phyloP scores from a whole-genome alignment of 2,113 vertebrate genomes.

The Dryoscopus gambensis region DNA sequence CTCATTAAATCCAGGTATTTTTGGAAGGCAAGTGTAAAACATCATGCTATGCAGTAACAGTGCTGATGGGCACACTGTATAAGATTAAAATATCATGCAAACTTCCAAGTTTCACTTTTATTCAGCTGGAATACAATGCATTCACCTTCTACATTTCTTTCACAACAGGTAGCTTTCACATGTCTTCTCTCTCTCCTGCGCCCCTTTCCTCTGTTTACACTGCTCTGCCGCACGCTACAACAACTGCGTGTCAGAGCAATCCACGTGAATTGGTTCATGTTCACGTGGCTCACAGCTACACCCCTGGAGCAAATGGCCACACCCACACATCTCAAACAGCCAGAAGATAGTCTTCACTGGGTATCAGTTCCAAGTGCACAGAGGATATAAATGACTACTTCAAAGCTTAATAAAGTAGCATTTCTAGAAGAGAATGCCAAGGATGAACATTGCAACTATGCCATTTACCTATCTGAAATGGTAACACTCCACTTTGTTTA shows the following conservation, averaged over 20 bases:
- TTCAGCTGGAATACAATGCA: background rate
- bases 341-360: background rate
- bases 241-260: background rate
- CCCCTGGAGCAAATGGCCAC: background rate
- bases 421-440: background rate
- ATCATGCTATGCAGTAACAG: background rate
- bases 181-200: fast-evolving
- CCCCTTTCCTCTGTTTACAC: background rate
- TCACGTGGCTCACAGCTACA: background rate
- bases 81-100: background rate
- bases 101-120: background rate
- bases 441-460: background rate
- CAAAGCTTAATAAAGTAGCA: background rate
- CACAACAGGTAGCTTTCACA: background rate
- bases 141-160: background rate
- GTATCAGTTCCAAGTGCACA: background rate
- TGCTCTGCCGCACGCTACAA: background rate
- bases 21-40: background rate
- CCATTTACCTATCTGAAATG: fast-evolving
- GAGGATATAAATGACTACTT: background rate
- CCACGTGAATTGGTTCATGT: background rate
- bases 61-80: background rate
- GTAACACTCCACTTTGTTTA: background rate
- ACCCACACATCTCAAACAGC: background rate
- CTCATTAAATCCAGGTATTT: background rate